A percentile compares a stretch with the other conserved stretches of the same genome.
Evolutionary conservation across 2,888 invertebrate species (phyloP).

Genomic region (Choreutis nemorana): DNA sequence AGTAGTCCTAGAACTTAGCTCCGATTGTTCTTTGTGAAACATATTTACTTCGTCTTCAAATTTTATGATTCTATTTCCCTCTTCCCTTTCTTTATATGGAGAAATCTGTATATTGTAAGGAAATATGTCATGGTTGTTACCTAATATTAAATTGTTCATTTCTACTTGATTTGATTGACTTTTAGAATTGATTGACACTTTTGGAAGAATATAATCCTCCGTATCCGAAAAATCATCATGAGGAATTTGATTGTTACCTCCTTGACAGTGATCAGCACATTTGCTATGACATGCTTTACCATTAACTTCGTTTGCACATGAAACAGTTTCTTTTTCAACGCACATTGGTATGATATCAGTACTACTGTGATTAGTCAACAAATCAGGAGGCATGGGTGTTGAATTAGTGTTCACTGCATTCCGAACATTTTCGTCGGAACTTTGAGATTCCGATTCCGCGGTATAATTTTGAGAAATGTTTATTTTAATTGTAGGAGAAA

Average conservation of each 20-base stretch:
- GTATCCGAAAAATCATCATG: conserved; percentile 38
- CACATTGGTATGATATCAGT: conserved; percentile 36
- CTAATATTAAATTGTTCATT: conserved; percentile 47
- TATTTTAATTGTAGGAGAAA: conserved; percentile 63
- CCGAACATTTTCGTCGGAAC: conserved; percentile 59
- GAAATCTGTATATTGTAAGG: conserved; percentile 54
- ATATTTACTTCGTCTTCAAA: conserved; percentile 34
- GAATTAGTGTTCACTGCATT: conserved; percentile 11
- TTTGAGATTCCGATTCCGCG: conserved; percentile 43
- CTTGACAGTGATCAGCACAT: no score
- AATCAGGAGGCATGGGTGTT: conserved; percentile 54
- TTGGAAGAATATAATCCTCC: conserved; percentile 34
- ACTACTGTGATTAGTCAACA: conserved; percentile 66
- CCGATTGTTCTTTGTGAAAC: no score
- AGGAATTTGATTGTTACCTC: no score
- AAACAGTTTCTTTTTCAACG: no score
- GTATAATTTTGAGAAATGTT: conserved; percentile 66
- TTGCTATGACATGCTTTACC: no score
- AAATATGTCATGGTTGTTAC: conserved; percentile 37
- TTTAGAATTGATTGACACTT: conserved; percentile 24
- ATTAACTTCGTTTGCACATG: no score
- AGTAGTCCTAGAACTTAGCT: no score
- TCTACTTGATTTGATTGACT: conserved; percentile 22
- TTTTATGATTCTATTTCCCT: conserved; percentile 32
- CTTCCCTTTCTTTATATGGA: conserved; percentile 34